Base-by-base conservation (phyloP, 2,113 vertebrate genomes). In the Procavia capensis region DNA sequence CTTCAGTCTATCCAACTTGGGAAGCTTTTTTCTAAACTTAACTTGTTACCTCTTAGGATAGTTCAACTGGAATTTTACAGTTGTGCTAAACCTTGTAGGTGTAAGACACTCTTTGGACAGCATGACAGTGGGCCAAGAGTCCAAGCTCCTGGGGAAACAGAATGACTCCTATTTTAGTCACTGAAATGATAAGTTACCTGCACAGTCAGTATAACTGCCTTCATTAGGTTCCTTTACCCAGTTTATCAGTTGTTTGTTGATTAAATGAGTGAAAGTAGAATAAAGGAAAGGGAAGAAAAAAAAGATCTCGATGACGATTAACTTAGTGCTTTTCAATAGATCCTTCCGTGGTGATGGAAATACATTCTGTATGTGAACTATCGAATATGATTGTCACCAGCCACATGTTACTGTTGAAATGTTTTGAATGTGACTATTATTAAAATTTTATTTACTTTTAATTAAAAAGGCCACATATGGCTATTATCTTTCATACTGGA, bases 391-490 rank as follows among this genome's bases (percentile, higher is more conserved):
- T 79, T 90, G 45, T 61, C 79, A 85, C 39, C 81, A 79, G 43
- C 57, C 76, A 41, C 25, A 27, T 81, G 16, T 66, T 66, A 47
- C 64, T 84, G 1, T 31, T 86, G 82, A 93, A 94, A 82, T 96
- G n/a, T 66, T 59, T 36, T 82, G 64, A 50, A 9, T 76, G 36
- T 92, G 34, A 95, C 43, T 68, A 7, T 70, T 78, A 91, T 93
- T 63, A 80, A 74, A 91, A 68, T 70, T 90, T 81, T 70, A 84
- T 85, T 85, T 86, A 87, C 57, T 95, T 95, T 96, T 11, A 86
- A 84, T 39, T 87, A 94, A 79, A 89, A 82, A 47, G 6, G 24
- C 9, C 27, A n/a, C 27, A 9, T 50, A 17, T 86, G 29, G 25
- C 45, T 74, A 25, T 24, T 54, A 54, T 54, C 10, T 54, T 54